phyloP scores from a whole-genome alignment of 2,113 vertebrate species.

The Turnix velox region DNA sequence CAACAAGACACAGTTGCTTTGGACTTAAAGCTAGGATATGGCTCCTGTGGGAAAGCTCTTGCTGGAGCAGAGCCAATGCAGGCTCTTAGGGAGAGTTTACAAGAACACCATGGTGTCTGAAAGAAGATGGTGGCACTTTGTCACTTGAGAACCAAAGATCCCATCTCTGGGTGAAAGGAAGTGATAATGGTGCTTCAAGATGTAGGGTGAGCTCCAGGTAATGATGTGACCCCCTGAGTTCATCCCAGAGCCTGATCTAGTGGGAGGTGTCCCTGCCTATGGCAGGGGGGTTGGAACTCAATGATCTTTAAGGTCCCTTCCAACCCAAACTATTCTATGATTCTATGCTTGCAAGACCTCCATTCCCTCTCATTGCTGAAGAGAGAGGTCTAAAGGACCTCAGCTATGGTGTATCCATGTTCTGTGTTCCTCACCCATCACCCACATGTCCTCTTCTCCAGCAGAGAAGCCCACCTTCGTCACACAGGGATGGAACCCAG shows the following conservation, averaged over 20 bases:
- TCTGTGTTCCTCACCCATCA: neutral
- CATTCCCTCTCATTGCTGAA: neutral
- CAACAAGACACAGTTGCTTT: neutral
- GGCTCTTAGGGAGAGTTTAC: neutral
- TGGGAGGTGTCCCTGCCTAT: too few relatives aligned
- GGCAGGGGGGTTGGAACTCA: too few relatives aligned
- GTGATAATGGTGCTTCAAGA: neutral
- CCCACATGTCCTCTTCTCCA: neutral
- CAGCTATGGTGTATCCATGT: fast-evolving
- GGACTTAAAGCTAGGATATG: neutral
- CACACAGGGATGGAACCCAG: neutral
- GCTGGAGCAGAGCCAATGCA: neutral
- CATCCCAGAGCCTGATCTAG: too few relatives aligned
- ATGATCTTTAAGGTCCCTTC: too few relatives aligned
- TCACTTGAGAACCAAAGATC: neutral
- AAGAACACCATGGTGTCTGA: neutral
- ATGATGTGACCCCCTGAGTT: neutral
- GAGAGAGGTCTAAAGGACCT: neutral
- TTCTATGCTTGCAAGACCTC: neutral
- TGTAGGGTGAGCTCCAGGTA: neutral
- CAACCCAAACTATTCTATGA: too few relatives aligned
- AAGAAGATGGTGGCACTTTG: neutral
- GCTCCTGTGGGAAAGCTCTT: neutral
- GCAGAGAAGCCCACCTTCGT: neutral
- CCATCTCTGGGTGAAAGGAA: neutral